Conservation (phyloP, 2,888 invertebrate genomes). For the Machimus atricapillus region DNA sequence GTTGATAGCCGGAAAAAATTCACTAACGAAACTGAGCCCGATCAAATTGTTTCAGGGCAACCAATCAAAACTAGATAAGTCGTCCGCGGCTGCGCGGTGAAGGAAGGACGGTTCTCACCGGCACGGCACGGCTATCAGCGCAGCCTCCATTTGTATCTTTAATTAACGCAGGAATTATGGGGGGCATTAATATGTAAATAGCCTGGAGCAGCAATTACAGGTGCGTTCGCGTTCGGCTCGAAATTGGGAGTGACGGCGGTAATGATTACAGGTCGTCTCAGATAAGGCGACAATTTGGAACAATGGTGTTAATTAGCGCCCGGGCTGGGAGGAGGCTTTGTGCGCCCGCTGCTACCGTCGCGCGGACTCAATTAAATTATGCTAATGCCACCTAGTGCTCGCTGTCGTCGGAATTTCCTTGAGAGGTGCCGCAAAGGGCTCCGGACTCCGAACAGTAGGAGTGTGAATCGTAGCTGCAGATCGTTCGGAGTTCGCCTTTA, state of each 20-base stretch:
- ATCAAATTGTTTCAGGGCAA: conserved; percentile 15
- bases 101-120: background rate
- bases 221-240: conserved; percentile 10
- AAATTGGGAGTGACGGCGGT: conserved; percentile 31
- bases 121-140: background rate
- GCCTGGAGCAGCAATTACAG: conserved; percentile 1
- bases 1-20: conserved; percentile 20
- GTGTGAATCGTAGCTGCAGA: background rate
- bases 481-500: background rate
- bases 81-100: background rate
- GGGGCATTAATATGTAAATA: conserved; percentile 26
- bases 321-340: background rate
- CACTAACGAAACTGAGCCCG: conserved; percentile 5
- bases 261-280: conserved; percentile 30
- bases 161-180: conserved; percentile 31
- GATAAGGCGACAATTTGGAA: conserved; percentile 29
- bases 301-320: conserved; percentile 27
- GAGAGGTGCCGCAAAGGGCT: background rate
- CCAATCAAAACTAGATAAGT: conserved; percentile 32
- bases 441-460: background rate
- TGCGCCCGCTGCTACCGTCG: conserved; percentile 5
- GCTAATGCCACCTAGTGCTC: conserved; percentile 1
- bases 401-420: background rate
- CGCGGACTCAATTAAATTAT: conserved; percentile 15
- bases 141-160: background rate